Base-by-base conservation (phyloP, 2,888 invertebrate species). In the Strigamia maritima region DNA sequence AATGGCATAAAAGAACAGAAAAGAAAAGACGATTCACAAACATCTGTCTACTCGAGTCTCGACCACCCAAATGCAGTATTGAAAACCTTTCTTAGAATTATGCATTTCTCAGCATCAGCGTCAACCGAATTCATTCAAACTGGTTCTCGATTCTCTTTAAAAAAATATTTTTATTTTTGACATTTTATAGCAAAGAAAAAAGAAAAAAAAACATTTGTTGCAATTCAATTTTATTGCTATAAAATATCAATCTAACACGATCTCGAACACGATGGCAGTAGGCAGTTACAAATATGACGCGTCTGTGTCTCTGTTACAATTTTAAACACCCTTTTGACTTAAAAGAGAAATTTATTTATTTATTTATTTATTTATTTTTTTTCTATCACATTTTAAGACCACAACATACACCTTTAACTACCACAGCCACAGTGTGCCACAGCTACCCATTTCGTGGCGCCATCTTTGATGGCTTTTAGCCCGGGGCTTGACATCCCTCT, bases 231-330 rank as follows among this genome's bases (percentile, higher is more conserved):
- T n/a, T 65, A 22, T 19, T 19, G n/a, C 60, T 65, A 19, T 65
- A 65, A 65, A 65, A 65, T 65, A 65, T 65, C 60, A 65, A 65
- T 65, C 60, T 22, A 65, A 65, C 60, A 19, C 8, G 60, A 65
- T 65, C n/a, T n/a, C n/a, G n/a, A n/a, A n/a, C n/a, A n/a, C n/a
- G n/a, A n/a, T n/a, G n/a, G n/a, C n/a, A n/a, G n/a, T n/a, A n/a
- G 49, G 49, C 49, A 49, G 49, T 49, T 49, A 49, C 49, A 49
- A 49, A 49, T 19, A 49, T 19, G n/a, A 49, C 35, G 35, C 31
- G 31, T 31, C 31, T 31, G 3, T 31, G 2, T 16, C 19, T 3
- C 2, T 24, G 60, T 19, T 65, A 65, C 19, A 65, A 24, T 65
- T 65, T 65, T 12, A 65, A 22, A 65, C 22, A 65, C 19, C 60